Base-by-base conservation (phyloP, 64 coral and sea anemone species). In the Pocillopora verrucosa region DNA sequence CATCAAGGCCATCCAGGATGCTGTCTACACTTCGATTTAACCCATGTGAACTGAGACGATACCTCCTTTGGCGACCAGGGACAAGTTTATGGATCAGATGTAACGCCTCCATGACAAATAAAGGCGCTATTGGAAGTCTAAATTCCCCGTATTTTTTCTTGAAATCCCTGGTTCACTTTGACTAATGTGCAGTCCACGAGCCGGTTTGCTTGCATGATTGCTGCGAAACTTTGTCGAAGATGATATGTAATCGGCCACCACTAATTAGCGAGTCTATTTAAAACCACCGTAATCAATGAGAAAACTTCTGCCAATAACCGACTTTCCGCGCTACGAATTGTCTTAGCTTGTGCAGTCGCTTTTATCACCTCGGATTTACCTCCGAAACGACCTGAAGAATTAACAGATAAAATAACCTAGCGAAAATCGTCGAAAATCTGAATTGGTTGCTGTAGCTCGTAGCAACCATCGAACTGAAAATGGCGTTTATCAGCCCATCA, bases 21-120 rank as follows among this genome's bases (percentile, higher is more conserved):
- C 82, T 85, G 14, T 85, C 82, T 41, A 85, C 70, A 35, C 82
- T 85, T 45, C 82, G 82, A 65, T 85, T 85, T 16, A 85, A 37
- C 0, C 19, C 36, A 11, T 85, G 62, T 16, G 80, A 56, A 22
- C 17, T 15, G 2, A 85, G 64, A 2, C 65, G 82, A 85, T 85
- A 85, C 5, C 82, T 67, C 25, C 82, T 34, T 26, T 67, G 63
- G 51, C 63, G 62, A 12, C 65, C 64, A 25, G 65, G 64, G 2
- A 85, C 65, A 72, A 72, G 13, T 72, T 41, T 51, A 14, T 85
- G 64, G 45, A 85, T 72, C 37, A 85, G 56, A 72, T 72, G 36
- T 2, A 58, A 65, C 20, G 37, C 82, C 10, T 70, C 63, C 82
- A 85, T 85, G 65, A 36, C 36, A 38, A 34, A 45, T 22, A 22